Conservation (phyloP, 2,888 invertebrate species). For the Ernsta delagoae region DNA sequence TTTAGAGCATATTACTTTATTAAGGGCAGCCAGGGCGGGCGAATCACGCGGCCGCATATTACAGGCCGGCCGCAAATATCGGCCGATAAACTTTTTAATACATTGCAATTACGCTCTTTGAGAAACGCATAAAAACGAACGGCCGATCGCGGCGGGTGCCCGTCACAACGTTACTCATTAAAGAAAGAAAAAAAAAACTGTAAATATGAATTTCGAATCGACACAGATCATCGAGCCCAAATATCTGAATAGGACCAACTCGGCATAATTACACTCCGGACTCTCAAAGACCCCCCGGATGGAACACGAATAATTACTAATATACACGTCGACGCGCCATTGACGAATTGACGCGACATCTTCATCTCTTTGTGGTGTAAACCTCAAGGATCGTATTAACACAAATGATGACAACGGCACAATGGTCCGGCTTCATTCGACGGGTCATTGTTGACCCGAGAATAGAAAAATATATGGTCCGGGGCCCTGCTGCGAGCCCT, state of each 20-base stretch:
- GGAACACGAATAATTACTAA: constrained; percentile 77
- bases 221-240: constrained; percentile 60
- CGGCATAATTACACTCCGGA: constrained; percentile 62
- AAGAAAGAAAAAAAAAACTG: constrained; percentile 51
- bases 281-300: constrained; percentile 75
- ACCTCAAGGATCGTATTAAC: constrained; percentile 84
- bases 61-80: constrained; percentile 61
- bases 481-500: constrained; percentile 70
- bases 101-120: too few relatives aligned
- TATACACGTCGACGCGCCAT: constrained; percentile 81
- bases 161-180: constrained; percentile 57
- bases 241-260: constrained; percentile 59
- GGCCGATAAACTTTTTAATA: constrained; percentile 55
- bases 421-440: constrained; percentile 71
- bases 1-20: constrained; percentile 84
- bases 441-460: constrained; percentile 72
- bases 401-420: constrained; percentile 81
- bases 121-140: too few relatives aligned
- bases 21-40: constrained; percentile 77
- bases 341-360: constrained; percentile 74
- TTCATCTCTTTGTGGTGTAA: constrained; percentile 81
- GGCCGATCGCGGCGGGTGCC: too few relatives aligned
- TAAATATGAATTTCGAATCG: constrained; percentile 60
- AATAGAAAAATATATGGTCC: constrained; percentile 80
- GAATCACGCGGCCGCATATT: constrained; percentile 63